Percentiles rank a stretch among this genome's conserved stretches.
Conservation (phyloP, 1,140 invertebrate genomes). For the Lethocerus indicus region DNA sequence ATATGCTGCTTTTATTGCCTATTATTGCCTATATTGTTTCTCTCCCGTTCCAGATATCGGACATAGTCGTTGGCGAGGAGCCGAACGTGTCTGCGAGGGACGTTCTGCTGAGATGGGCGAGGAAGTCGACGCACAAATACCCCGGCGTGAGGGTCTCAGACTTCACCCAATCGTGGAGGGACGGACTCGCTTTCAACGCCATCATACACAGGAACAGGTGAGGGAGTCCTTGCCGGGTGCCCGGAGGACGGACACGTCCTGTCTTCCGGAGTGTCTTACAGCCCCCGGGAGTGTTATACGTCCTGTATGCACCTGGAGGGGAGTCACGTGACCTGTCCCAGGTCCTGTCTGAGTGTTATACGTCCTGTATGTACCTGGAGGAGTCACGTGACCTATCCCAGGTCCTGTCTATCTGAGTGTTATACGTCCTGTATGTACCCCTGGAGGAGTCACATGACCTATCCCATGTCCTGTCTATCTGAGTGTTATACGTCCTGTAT, state of each 20-base stretch:
- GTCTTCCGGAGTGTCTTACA: neutral
- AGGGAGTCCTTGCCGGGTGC: neutral
- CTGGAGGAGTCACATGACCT: no score
- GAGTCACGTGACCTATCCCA: no score
- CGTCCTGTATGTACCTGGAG: no score
- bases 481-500: no score
- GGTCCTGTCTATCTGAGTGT: no score
- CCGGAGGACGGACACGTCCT: neutral
- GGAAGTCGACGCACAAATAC: conserved; percentile 88
- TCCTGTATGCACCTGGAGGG: no score
- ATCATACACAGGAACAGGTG: conserved; percentile 87
- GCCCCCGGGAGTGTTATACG: neutral
- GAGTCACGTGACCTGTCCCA: no score
- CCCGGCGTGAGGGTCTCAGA: conserved; percentile 88
- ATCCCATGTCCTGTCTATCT: no score
- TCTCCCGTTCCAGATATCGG: conserved; percentile 71
- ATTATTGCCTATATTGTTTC: conserved; percentile 13
- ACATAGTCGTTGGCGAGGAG: conserved; percentile 89
- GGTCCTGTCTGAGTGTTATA: no score
- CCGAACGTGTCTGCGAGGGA: conserved; percentile 88
- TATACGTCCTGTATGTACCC: no score
- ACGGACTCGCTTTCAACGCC: conserved; percentile 96
- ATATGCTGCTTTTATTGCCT: no score
- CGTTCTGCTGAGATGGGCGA: conserved; percentile 88
- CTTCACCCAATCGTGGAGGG: conserved; percentile 93